phyloP scores from a whole-genome alignment of 2,888 invertebrate genomes.

The Neelides folsomi region DNA sequence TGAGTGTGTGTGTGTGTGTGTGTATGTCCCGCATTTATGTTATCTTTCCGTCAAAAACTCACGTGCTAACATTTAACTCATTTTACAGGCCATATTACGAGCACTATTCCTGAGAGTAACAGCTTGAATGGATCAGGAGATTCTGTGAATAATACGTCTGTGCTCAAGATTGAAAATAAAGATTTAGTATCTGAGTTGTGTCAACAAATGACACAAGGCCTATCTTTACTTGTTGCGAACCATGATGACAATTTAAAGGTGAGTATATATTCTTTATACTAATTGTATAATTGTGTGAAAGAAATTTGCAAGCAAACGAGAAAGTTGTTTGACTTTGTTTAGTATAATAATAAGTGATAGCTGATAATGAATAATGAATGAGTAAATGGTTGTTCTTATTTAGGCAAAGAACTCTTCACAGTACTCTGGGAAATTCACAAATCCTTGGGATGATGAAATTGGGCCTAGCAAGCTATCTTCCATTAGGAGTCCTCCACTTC shows the following conservation, averaged over 20 bases:
- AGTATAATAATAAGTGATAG: conserved; percentile 1
- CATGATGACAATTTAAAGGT: conserved; percentile 39
- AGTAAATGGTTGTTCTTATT: not conserved
- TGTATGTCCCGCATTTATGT: too few relatives aligned
- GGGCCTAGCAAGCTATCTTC: conserved; percentile 2
- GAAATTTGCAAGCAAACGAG: not conserved
- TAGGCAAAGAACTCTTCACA: conserved; percentile 4
- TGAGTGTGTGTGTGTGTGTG: too few relatives aligned
- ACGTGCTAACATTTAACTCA: not conserved
- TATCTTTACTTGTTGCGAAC: conserved; percentile 57
- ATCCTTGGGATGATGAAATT: conserved; percentile 32
- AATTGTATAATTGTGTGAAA: not conserved
- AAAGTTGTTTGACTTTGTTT: not conserved
- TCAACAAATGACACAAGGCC: conserved; percentile 60
- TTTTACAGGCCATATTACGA: conserved; percentile 43
- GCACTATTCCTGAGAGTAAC: conserved; percentile 61
- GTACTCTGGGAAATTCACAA: conserved; percentile 30
- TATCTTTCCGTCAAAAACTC: not conserved
- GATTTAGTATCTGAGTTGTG: conserved; percentile 58
- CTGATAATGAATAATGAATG: too few relatives aligned
- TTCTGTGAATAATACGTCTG: conserved; percentile 17
- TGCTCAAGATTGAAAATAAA: conserved; percentile 33
- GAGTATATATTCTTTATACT: conserved; percentile 3
- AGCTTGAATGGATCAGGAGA: conserved; percentile 31
- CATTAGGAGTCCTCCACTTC: conserved; percentile 15